A percentile compares a stretch with the other conserved stretches of the same genome.
These are phyloP conservation scores for Squalus acanthias DNA, from an alignment of 2,797 vertebrate genomes.

Conservation along the genomic window DNA sequence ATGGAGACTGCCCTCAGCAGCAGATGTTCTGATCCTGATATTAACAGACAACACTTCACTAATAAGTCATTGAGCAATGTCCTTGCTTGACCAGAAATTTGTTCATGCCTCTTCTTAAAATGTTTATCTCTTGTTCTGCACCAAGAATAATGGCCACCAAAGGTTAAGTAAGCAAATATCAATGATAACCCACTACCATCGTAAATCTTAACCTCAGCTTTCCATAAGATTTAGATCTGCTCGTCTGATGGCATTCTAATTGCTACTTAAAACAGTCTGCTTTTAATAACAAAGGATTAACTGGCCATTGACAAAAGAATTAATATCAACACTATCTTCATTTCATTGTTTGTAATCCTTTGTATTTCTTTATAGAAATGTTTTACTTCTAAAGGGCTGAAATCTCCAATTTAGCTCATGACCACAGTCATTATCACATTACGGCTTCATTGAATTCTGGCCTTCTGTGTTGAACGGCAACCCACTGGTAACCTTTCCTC, in stretches of 20 bases:
- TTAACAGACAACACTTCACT: background rate
- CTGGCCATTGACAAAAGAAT: background rate
- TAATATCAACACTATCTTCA: background rate
- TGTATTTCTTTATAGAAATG: no score
- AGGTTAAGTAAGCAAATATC: background rate
- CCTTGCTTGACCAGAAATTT: background rate
- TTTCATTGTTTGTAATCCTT: background rate
- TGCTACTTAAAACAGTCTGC: background rate
- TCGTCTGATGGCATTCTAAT: background rate
- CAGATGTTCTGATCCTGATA: background rate
- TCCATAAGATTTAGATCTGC: background rate
- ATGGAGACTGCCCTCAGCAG: background rate
- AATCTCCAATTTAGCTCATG: slow-evolving; percentile 35
- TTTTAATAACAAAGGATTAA: slow-evolving; percentile 10
- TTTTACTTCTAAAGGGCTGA: background rate
- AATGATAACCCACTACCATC: background rate
- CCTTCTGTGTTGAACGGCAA: slow-evolving; percentile 53
- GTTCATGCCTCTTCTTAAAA: background rate
- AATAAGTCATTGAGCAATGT: background rate
- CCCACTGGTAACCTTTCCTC: slow-evolving; percentile 51
- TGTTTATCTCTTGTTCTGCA: background rate
- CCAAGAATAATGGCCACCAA: background rate
- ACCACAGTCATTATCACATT: slow-evolving; percentile 56
- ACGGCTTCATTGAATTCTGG: slow-evolving; percentile 53
- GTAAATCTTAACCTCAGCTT: background rate